These are phyloP conservation scores for Brachypteracias leptosomus DNA, from an alignment of 2,113 vertebrate genomes.

Conservation along the genomic window DNA sequence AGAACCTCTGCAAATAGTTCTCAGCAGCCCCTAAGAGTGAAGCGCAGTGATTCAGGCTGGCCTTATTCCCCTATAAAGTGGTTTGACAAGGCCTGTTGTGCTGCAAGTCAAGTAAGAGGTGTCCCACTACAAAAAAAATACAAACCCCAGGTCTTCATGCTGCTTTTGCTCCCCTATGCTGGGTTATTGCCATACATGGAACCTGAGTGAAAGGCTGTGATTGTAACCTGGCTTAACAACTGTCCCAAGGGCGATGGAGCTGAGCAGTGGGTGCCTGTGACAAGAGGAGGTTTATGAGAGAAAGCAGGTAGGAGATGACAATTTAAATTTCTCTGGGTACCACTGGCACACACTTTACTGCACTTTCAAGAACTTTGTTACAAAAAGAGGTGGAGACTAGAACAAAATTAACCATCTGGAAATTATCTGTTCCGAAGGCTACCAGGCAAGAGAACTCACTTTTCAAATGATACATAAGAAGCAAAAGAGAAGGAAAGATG, in stretches of 20 bases:
- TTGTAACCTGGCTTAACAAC: neutral
- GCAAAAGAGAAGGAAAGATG: neutral
- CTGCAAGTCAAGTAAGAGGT: neutral
- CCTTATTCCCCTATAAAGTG: neutral
- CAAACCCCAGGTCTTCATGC: neutral
- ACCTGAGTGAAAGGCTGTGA: neutral
- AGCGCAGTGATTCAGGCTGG: neutral
- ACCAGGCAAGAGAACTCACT: neutral
- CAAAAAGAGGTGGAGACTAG: neutral
- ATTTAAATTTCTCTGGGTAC: neutral
- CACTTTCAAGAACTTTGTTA: neutral
- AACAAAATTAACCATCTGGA: neutral
- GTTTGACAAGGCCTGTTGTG: neutral
- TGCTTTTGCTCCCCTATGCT: neutral
- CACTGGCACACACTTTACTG: neutral
- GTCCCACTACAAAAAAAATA: neutral
- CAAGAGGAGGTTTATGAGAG: neutral
- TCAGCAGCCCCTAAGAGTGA: neutral
- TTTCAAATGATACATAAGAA: neutral
- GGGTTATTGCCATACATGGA: neutral
- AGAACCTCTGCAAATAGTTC: neutral
- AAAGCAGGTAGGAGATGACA: neutral
- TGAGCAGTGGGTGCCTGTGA: neutral
- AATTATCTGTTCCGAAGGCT: neutral
- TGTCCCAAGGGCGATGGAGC: neutral